Conservation (phyloP, 2,113 vertebrate genomes). For the Tauraco erythrolophus region DNA sequence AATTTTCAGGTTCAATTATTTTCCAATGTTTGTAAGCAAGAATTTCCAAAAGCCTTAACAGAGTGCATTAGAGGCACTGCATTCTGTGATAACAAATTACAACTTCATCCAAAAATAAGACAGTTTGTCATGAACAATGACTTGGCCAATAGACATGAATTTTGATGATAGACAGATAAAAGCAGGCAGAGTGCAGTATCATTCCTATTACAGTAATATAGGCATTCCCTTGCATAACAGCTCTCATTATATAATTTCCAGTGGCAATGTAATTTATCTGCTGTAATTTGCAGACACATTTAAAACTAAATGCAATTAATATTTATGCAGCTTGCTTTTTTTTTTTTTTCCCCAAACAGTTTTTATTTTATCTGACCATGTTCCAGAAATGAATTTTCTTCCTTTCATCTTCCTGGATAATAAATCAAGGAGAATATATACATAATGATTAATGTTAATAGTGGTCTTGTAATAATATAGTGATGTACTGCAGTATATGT, state of each 20-base stretch:
- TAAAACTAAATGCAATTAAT: conserved; percentile 8
- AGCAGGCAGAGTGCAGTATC: not conserved
- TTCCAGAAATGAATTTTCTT: not conserved
- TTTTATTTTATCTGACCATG: not conserved
- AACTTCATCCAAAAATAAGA: not conserved
- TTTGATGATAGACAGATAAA: conserved; percentile 3
- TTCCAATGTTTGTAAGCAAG: not conserved
- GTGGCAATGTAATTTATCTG: conserved; percentile 13
- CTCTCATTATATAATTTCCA: conserved; percentile 43
- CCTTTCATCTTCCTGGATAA: conserved; percentile 17
- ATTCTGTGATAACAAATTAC: conserved; percentile 1
- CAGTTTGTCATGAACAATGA: not conserved
- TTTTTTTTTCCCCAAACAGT: not conserved
- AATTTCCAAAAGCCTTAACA: not conserved
- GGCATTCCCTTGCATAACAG: not conserved
- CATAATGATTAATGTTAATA: conserved; percentile 26
- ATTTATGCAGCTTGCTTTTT: not conserved
- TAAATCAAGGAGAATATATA: conserved; percentile 39
- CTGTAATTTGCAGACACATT: conserved; percentile 16
- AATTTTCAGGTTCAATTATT: not conserved
- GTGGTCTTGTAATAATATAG: not conserved
- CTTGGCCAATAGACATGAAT: not conserved
- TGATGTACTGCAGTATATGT: not conserved
- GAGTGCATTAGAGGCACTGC: not conserved
- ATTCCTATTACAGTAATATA: not conserved